Percentiles rank a stretch among this genome's conserved stretches.
phyloP scores from a whole-genome alignment of 2,113 vertebrate genomes.

The Xerus inauris region DNA sequence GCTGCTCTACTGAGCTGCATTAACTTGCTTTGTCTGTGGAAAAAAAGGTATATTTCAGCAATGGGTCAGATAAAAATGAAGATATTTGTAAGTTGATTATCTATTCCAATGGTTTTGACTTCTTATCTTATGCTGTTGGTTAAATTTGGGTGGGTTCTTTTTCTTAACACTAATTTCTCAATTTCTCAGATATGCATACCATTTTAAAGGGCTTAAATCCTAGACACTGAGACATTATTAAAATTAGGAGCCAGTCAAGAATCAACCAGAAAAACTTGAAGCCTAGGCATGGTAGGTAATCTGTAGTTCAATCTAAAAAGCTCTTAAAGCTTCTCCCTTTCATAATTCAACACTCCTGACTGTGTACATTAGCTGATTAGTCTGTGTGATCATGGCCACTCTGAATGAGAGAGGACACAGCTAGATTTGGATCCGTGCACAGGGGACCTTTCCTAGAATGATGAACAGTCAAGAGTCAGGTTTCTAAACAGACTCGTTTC shows the following conservation, averaged over 20 bases:
- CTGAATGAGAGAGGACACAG: conserved; percentile 1
- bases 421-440: conserved; percentile 61
- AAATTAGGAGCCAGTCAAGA: conserved; percentile 78
- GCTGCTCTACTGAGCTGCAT: conserved; percentile 46
- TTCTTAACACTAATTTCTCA: conserved; percentile 53
- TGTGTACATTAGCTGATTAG: conserved; percentile 41
- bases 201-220: conserved; percentile 62
- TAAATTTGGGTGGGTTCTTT: conserved; percentile 56
- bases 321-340: conserved; percentile 56
- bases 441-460: conserved; percentile 57
- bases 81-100: conserved; percentile 57
- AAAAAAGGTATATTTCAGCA: conserved; percentile 54
- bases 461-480: conserved; percentile 59
- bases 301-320: conserved; percentile 75
- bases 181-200: conserved; percentile 28
- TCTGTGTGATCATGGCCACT: conserved; percentile 14
- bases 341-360: conserved; percentile 69
- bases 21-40: conserved; percentile 48
- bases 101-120: conserved; percentile 47
- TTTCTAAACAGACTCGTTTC: conserved; percentile 39
- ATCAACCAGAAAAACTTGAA: conserved; percentile 74
- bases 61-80: conserved; percentile 59
- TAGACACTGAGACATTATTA: conserved; percentile 74
- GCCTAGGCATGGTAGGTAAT: conserved; percentile 59
- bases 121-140: conserved; percentile 47